Base-by-base conservation (phyloP, 2,113 vertebrate species). In the Dipodomys stephensi region DNA sequence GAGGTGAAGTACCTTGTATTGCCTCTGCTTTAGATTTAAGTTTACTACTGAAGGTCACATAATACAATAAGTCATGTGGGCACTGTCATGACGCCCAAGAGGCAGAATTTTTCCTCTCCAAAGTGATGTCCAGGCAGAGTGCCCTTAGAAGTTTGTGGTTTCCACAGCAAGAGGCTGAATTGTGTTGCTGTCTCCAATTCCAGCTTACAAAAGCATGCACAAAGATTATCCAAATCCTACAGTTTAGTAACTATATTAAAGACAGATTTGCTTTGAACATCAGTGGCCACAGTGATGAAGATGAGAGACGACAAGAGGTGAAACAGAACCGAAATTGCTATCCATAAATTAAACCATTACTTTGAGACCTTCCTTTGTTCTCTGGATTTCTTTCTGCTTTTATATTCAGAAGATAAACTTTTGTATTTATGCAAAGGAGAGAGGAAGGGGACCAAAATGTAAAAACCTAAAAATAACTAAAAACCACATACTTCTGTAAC, bases 1-100 rank as follows among this genome's bases (percentile, higher is more conserved):
- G 80, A 95, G 69, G 65, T 35, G 0, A 94, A 93, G 80, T 71
- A n/a, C 57, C 20, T 53, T 73, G 53, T 39, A 90, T 90, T 71
- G 27, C 68, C 88, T 93, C 95, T 96, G 95, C 72, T 95, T 94
- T 94, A 92, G 93, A 94, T 95, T 96, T 94, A 96, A 93, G 27
- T 95, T 96, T 89, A 89, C 69, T 92, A 80, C 73, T 81, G 84
- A 95, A 80, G 88, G 87, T 84, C 91, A 94, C 68, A 30, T 92
- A 87, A 95, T 64, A 32, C 80, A 93, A 86, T 72, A 82, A 60
- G 83, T 68, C 57, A 46, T 87, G 53, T 3, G 44, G 68, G 86
- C 69, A 69, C 83, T 87, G 96, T 91, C 72, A 57, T 80, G 94
- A 71, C 39, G 15, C 96, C 86, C 62, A 68, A 67, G 87, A 91